These are phyloP conservation scores for Ditylenchus dipsaci DNA, from an alignment of 1,140 invertebrate species.

Conservation along the genomic window DNA sequence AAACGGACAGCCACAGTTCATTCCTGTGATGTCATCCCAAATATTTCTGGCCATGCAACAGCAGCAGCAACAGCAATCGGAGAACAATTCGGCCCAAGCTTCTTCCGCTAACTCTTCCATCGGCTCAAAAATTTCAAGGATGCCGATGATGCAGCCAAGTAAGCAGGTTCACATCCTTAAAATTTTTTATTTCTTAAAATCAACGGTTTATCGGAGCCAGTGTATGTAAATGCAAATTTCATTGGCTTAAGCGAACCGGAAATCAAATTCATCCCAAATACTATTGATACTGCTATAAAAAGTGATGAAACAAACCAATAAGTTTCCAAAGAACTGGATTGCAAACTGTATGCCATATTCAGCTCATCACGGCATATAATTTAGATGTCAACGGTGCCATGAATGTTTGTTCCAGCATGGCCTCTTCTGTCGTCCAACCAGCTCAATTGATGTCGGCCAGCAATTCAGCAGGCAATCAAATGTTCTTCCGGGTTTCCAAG, in stretches of 20 bases:
- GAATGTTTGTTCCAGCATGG: neutral
- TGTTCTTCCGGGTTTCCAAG: neutral
- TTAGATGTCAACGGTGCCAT: neutral
- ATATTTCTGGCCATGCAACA: neutral
- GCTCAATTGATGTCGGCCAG: neutral
- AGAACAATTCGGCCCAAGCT: neutral
- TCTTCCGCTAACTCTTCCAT: neutral
- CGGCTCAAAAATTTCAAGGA: neutral
- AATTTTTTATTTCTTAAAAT: neutral
- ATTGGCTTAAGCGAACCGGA: constrained; percentile 5
- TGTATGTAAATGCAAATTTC: neutral
- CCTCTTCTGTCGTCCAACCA: neutral
- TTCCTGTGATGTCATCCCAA: neutral
- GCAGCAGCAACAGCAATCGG: neutral
- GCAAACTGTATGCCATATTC: too few relatives aligned
- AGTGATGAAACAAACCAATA: neutral
- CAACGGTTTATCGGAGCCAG: constrained; percentile 5
- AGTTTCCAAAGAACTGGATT: neutral
- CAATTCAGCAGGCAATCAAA: neutral
- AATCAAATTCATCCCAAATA: neutral
- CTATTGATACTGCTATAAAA: neutral
- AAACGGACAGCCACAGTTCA: neutral
- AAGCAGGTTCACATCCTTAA: too few relatives aligned
- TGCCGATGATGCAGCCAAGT: too few relatives aligned
- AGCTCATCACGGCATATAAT: neutral